Conservation (phyloP, 2,113 vertebrate species). For the Cisticola juncidis region DNA sequence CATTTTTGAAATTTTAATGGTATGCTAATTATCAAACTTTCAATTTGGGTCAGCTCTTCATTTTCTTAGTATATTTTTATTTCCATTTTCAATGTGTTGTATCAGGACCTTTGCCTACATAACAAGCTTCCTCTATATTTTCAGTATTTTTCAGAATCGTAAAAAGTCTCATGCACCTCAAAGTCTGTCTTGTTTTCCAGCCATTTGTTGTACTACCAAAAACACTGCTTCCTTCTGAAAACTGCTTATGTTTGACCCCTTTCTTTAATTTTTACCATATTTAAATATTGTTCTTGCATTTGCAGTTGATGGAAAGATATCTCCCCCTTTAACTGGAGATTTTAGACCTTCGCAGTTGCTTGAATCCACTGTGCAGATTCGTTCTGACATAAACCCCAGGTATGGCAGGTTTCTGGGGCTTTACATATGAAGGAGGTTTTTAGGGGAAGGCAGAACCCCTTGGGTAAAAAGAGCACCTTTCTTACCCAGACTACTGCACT, state of each 20-base stretch:
- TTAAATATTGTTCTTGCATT: not conserved
- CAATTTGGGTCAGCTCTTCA: not conserved
- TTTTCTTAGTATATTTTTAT: not conserved
- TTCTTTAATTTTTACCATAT: not conserved
- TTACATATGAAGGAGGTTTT: not conserved
- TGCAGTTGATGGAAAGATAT: conserved; percentile 53
- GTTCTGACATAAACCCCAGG: conserved; percentile 48
- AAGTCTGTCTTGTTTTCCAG: not conserved
- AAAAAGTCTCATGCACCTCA: not conserved
- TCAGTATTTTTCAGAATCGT: not conserved
- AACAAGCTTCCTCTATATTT: not conserved
- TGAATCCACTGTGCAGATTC: conserved; percentile 39
- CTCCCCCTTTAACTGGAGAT: conserved; percentile 26
- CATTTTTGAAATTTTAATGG: not conserved
- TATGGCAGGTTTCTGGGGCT: not conserved
- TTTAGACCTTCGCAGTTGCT: conserved; percentile 40
- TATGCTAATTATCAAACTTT: not conserved
- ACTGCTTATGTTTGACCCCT: not conserved
- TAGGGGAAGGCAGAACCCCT: not conserved
- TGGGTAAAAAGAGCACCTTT: not conserved
- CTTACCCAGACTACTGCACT: not conserved
- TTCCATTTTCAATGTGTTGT: not conserved
- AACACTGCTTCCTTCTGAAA: not conserved
- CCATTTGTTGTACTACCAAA: not conserved
- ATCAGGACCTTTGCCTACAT: not conserved